phyloP scores from a whole-genome alignment of 2,113 vertebrate species.

The Mastomys natalensis region DNA sequence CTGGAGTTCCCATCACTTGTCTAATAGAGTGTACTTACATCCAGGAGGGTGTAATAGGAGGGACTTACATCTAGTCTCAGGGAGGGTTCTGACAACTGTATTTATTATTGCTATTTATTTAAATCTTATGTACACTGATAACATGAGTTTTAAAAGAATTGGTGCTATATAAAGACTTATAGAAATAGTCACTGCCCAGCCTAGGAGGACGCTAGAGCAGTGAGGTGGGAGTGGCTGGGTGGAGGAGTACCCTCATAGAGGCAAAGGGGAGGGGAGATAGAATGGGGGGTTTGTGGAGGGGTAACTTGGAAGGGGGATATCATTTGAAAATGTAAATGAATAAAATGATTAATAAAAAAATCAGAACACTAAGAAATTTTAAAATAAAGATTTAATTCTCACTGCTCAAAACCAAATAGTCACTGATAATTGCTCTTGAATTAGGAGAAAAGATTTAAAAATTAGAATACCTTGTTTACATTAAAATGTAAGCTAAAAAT shows the following conservation, averaged over 20 bases:
- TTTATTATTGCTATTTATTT: slow-evolving; percentile 56
- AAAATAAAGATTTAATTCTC: too few relatives aligned
- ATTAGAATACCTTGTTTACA: not conserved
- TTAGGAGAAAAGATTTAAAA: slow-evolving; percentile 42
- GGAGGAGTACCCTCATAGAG: too few relatives aligned
- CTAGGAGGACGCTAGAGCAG: too few relatives aligned
- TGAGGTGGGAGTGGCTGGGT: too few relatives aligned
- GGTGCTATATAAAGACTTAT: slow-evolving; percentile 25
- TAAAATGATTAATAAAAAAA: too few relatives aligned
- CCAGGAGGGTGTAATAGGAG: too few relatives aligned
- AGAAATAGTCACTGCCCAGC: not conserved
- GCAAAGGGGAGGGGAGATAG: too few relatives aligned
- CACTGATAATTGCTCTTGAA: slow-evolving; percentile 25
- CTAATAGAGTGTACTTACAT: not conserved
- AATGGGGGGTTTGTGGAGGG: too few relatives aligned
- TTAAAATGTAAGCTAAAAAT: not conserved
- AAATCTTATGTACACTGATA: not conserved
- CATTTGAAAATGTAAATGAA: too few relatives aligned
- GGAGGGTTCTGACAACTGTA: not conserved
- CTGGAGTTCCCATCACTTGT: not conserved
- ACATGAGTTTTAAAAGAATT: slow-evolving; percentile 18
- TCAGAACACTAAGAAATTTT: too few relatives aligned
- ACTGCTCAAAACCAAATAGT: not conserved
- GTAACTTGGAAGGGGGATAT: too few relatives aligned
- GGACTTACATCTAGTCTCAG: not conserved